Evolutionary conservation across 2,797 vertebrate species (phyloP).

Genomic region (Arnoldichthys spilopterus): DNA sequence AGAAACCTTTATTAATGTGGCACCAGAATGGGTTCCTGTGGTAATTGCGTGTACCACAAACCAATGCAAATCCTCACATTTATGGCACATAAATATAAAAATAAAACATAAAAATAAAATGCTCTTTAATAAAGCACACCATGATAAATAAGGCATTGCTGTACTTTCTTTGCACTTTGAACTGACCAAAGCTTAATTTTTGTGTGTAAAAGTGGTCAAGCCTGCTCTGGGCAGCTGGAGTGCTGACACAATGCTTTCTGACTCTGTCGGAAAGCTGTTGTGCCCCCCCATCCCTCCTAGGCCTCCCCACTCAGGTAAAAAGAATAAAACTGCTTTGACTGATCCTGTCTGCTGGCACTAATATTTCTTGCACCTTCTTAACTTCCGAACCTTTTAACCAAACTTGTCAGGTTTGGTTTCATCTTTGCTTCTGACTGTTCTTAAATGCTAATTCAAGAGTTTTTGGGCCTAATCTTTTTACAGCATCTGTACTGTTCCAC

Average conservation of each 20-base stretch:
- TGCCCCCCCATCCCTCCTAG: constrained; percentile 95
- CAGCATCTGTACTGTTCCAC: neutral
- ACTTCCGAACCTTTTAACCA: constrained; percentile 36
- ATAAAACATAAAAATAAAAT: neutral
- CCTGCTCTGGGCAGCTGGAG: constrained; percentile 95
- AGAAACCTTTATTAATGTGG: constrained; percentile 12
- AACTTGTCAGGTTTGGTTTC: constrained; percentile 17
- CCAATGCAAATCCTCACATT: constrained; percentile 10
- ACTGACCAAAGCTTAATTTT: constrained; percentile 55
- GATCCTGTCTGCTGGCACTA: constrained; percentile 59
- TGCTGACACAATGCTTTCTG: constrained; percentile 88
- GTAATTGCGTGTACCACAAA: constrained; percentile 1
- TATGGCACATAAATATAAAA: neutral
- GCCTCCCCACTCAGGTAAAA: constrained; percentile 90
- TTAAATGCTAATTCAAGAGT: neutral
- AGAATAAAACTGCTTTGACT: constrained; percentile 1
- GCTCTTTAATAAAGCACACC: neutral
- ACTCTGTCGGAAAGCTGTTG: constrained; percentile 85
- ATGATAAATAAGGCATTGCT: neutral
- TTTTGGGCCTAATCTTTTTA: neutral
- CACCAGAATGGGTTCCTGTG: neutral
- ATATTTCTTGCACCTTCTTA: constrained; percentile 65
- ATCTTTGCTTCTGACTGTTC: constrained; percentile 50
- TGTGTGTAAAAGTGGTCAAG: constrained; percentile 85
- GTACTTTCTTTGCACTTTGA: neutral